Evolutionary conservation across 2,888 invertebrate genomes (phyloP).

Genomic region (Incurvaria masculella): DNA sequence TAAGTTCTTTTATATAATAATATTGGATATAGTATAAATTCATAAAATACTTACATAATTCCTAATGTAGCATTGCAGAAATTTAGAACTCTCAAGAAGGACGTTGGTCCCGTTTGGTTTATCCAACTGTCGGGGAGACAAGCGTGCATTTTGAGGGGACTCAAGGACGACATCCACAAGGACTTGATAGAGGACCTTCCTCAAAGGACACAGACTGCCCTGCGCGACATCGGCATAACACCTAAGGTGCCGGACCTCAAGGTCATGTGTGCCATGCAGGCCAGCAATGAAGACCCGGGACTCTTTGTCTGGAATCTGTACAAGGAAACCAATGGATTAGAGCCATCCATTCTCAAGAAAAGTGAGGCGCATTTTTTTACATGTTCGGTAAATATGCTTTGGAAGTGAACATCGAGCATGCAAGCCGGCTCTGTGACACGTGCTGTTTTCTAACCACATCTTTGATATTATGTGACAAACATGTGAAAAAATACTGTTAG

Average conservation of each 20-base stretch:
- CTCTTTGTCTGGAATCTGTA: conserved; percentile 47
- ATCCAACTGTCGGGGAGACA: conserved; percentile 34
- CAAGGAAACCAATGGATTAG: too few species aligned
- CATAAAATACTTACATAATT: background rate
- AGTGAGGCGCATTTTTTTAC: too few species aligned
- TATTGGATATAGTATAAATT: background rate
- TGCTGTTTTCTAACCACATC: too few species aligned
- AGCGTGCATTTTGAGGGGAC: conserved; percentile 24
- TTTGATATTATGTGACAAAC: too few species aligned
- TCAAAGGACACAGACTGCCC: conserved; percentile 25
- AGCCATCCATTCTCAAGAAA: too few species aligned
- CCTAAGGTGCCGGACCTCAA: conserved; percentile 25
- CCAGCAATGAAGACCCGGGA: conserved; percentile 34
- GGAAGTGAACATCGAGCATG: too few species aligned
- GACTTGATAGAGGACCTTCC: conserved; percentile 41
- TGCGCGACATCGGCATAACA: conserved; percentile 35
- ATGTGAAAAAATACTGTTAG: too few species aligned
- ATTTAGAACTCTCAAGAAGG: conserved; percentile 23
- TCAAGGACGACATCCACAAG: conserved; percentile 36
- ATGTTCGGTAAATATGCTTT: too few species aligned
- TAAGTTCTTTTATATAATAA: background rate
- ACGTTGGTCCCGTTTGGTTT: conserved; percentile 40
- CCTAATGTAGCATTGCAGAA: conserved; percentile 28
- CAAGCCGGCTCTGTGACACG: too few species aligned
- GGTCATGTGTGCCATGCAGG: conserved; percentile 33